Evolutionary conservation across 2,797 vertebrate species (phyloP), one percentile per base, ranked within the genome.

Genomic region (Sebastes goodei): DNA sequence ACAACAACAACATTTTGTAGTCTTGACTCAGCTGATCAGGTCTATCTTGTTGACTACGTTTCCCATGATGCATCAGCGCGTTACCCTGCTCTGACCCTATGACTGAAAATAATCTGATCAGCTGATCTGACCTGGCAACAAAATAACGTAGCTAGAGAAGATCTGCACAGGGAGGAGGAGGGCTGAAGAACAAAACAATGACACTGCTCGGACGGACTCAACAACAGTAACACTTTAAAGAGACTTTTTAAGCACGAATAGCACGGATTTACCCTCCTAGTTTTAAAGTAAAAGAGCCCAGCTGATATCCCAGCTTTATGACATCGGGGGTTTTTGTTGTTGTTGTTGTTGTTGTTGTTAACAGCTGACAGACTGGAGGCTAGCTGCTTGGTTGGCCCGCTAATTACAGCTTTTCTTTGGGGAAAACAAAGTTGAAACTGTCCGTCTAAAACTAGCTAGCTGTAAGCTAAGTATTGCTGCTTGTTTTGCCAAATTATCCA

Each of bases 41-140:
- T 3, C 8, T 11, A 33, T 10, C 3, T 0, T 0, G 0, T 4
- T 4, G 4, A 95, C 94, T 93, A 46, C 92, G 5, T 78, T 84
- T 93, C 94, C 95, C 94, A 67, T 72, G 25, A 93, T 92, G 91
- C 94, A 76, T 8, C 65, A 0, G 21, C 21, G 0, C 49, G 2
- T 9, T 21, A 68, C 71, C 77, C 84, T 79, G 78, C 77, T 35
- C 74, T 91, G 91, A 89, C 91, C 93, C 89, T 87, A 85, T 93
- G 94, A 95, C 90, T 93, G 90, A 94, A 96, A 95, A 96, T 95
- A 95, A 95, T 93, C 94, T 90, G 93, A 96, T 96, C 95, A 96
- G 95, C 96, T 96, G 96, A 96, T 96, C 89, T 94, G 94, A 94
- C 95, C 93, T 96, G 95, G 94, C 93, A 96, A 95, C 95, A 94